Percentiles rank a stretch among this genome's conserved stretches.
phyloP scores from a whole-genome alignment of 2,113 vertebrate genomes.

The Lucifuga dentata region DNA sequence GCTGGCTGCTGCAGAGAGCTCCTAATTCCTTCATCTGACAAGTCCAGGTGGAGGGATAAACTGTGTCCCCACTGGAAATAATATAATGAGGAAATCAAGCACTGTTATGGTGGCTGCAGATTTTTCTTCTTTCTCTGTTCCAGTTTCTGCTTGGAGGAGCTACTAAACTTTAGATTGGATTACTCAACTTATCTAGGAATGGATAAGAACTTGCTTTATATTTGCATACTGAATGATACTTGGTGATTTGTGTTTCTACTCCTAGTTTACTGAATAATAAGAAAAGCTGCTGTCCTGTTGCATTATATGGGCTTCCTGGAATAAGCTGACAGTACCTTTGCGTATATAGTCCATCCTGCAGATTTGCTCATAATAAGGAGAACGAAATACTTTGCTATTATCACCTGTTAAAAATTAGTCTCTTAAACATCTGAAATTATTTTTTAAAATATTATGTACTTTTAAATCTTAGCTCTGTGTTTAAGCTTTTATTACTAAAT shows the following conservation, averaged over 20 bases:
- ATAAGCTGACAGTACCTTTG: neutral
- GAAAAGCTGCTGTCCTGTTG: neutral
- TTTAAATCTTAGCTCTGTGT: constrained; percentile 31
- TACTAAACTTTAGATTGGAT: neutral
- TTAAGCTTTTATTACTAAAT: constrained; percentile 38
- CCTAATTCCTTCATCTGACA: constrained; percentile 73
- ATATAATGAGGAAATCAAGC: constrained; percentile 41
- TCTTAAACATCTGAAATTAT: constrained; percentile 5
- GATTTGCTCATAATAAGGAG: neutral
- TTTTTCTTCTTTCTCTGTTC: neutral
- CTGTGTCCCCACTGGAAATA: constrained; percentile 51
- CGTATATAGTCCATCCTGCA: neutral
- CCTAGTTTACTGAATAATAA: neutral
- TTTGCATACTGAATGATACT: neutral
- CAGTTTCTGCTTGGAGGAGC: constrained; percentile 14
- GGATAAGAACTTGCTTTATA: neutral
- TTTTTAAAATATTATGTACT: too few species aligned
- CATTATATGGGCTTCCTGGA: too few species aligned
- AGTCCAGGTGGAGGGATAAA: constrained; percentile 73
- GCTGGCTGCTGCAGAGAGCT: constrained; percentile 34
- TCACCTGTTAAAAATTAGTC: constrained; percentile 4
- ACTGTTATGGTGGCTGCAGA: neutral
- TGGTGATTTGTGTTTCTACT: constrained; percentile 2
- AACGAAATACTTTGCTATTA: neutral
- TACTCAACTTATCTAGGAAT: neutral